Base-by-base conservation (phyloP, 2,888 invertebrate species). In the Lepidochitona cinerea region DNA sequence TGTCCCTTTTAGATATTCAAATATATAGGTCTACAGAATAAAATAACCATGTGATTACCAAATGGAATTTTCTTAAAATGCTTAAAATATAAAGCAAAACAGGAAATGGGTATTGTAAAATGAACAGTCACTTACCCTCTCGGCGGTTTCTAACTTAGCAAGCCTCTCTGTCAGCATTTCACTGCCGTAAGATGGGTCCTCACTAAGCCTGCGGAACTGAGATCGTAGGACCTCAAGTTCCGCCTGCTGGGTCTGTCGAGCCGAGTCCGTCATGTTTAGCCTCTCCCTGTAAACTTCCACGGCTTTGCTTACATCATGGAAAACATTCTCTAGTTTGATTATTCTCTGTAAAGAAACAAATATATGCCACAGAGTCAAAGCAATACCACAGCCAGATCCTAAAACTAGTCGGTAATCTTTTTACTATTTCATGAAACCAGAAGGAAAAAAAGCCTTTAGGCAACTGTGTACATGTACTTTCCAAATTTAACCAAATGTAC, bases 181-280 rank as follows among this genome's bases (percentile, higher is more conserved):
- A 9, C 77, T 80, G 67, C 81, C 81, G 53, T 75, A 74, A 23
- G 80, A 81, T 64, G 79, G 76, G 52, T 80, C 82, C 72, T 82
- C 75, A 6, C 83, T 77, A n/a, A 83, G 72, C 14, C 65, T 52
- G 7, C 71, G 74, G 49, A 85, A 71, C 35, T 83, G 81, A 35
- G 73, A 73, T 65, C 81, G 80, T 23, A 85, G 80, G 41, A 73
- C 77, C 64, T 78, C 73, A 67, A 53, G 75, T 75, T 36, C 76
- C 41, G 54, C 74, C 71, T 59, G 73, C 71, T 49, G 66, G 68
- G 68, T 71, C 75, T 59, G 23, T 59, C 32, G 12, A 3, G 32
- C 59, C 18, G 14, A 14, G 5, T 75, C 70, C 1, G 69, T 74
- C 76, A 84, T 78, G 33, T 76, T 75, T 64, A 74, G 67, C 68